A percentile compares a stretch with the other conserved stretches of the same genome.
Conservation (phyloP, 2,888 invertebrate genomes). For the Oscheius myriophilus region DNA sequence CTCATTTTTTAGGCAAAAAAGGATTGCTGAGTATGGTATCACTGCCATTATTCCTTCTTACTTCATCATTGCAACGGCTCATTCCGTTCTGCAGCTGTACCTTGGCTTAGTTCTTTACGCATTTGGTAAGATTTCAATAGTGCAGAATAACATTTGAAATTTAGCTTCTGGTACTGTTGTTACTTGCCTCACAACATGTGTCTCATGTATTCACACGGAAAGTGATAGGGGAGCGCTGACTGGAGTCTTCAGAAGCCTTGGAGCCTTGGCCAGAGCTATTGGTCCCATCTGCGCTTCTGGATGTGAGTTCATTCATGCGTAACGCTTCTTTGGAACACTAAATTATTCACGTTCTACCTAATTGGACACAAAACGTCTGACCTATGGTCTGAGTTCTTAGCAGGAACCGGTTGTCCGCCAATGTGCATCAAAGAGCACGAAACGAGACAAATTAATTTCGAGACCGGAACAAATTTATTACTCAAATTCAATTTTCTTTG, state of each 20-base stretch:
- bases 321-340: neutral
- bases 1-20: constrained; percentile 58
- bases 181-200: constrained; percentile 90
- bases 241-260: constrained; percentile 92
- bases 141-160: constrained; percentile 32
- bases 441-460: neutral
- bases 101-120: constrained; percentile 87
- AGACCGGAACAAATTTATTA: neutral
- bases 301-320: constrained; percentile 74
- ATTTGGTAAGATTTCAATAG: constrained; percentile 79
- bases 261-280: constrained; percentile 89
- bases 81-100: constrained; percentile 78
- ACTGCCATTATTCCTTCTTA: constrained; percentile 87
- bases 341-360: neutral
- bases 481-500: no score
- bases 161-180: constrained; percentile 82
- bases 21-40: constrained; percentile 76
- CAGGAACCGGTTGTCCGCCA: neutral
- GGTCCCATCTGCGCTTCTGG: constrained; percentile 89
- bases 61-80: constrained; percentile 84
- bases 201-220: constrained; percentile 81
- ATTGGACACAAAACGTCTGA: neutral
- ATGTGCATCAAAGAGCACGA: neutral
- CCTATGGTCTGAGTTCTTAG: no score
- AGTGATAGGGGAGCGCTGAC: constrained; percentile 90